Evolutionary conservation across 2,888 invertebrate species (phyloP).

Genomic region (Orthosia gracilis): DNA sequence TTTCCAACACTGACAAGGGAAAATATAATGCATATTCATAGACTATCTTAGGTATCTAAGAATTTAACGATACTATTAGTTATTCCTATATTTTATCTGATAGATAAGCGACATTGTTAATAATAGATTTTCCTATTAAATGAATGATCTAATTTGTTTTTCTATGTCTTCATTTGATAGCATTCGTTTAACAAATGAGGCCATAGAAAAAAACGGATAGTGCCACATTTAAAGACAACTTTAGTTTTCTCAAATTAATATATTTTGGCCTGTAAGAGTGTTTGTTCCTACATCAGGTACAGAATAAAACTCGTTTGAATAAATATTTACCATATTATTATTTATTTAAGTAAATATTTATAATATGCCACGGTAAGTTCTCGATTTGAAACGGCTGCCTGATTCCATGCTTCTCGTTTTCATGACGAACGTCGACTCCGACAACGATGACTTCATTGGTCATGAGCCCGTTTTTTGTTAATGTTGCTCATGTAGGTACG

Average conservation of each 20-base stretch:
- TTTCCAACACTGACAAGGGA: background rate
- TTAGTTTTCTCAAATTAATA: background rate
- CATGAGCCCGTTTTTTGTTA: conserved; percentile 65
- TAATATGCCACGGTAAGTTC: conserved; percentile 19
- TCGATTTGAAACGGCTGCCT: conserved; percentile 45
- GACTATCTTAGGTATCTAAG: conserved; percentile 2
- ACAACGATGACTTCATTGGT: conserved; percentile 70
- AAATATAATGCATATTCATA: background rate
- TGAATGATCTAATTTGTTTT: conserved; percentile 9
- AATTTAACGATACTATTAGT: background rate
- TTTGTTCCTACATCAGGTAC: conserved; percentile 6
- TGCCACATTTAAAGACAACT: background rate
- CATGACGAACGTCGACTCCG: conserved; percentile 60
- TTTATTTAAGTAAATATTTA: conserved; percentile 3
- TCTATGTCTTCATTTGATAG: background rate
- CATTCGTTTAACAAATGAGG: no score
- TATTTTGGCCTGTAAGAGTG: background rate
- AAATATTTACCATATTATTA: background rate
- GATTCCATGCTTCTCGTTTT: conserved; percentile 56
- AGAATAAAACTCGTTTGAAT: background rate
- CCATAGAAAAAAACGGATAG: background rate
- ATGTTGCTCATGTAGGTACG: conserved; percentile 58
- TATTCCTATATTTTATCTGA: background rate
- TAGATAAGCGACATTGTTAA: conserved; percentile 8
- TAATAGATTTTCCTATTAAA: conserved; percentile 14